Percentiles rank a stretch among this genome's conserved stretches.
Evolutionary conservation across 1,140 invertebrate species (phyloP).

Genomic region (Melipona quadrifasciata): DNA sequence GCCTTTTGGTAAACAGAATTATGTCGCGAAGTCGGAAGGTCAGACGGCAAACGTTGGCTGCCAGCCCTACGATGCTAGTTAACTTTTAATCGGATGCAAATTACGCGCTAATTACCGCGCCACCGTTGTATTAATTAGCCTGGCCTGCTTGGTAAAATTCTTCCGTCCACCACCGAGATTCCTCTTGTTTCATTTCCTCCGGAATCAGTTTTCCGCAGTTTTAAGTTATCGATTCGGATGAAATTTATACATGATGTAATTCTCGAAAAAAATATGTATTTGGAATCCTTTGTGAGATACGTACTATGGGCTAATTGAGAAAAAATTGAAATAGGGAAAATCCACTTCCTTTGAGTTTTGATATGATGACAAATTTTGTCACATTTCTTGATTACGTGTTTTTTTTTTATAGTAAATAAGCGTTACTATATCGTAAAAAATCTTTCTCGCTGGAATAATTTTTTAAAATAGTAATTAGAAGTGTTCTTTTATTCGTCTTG

Average conservation of each 20-base stretch:
- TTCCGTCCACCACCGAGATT: background rate
- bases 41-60: constrained; percentile 10
- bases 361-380: no score
- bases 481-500: no score
- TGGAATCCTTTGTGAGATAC: no score
- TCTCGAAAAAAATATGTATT: no score
- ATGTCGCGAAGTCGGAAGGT: constrained; percentile 45
- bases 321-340: no score
- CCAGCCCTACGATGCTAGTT: constrained; percentile 44
- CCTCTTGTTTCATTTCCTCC: background rate
- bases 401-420: no score
- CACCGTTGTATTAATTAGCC: constrained; percentile 67
- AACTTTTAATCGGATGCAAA: constrained; percentile 73
- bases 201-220: background rate
- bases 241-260: background rate
- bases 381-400: no score
- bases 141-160: constrained; percentile 37
- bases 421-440: no score
- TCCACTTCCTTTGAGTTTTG: no score
- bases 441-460: no score
- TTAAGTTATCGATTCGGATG: background rate
- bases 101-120: constrained; percentile 67
- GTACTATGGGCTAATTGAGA: no score
- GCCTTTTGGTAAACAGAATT: constrained; percentile 33
- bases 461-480: no score